These are phyloP conservation scores for Hippocampus comes DNA, from an alignment of 2,113 vertebrate species.

Conservation along the genomic window DNA sequence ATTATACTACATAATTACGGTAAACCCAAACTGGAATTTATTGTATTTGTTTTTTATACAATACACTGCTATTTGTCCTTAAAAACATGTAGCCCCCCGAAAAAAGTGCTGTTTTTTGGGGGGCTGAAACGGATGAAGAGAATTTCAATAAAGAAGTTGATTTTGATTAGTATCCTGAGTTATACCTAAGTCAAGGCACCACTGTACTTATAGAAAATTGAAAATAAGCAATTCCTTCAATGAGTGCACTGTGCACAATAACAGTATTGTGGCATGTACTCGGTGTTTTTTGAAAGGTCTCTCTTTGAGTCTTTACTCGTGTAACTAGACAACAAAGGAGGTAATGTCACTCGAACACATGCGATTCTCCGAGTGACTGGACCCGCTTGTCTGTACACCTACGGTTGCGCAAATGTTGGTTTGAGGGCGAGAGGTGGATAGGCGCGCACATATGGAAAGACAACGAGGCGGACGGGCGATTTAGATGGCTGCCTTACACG, in stretches of 20 bases:
- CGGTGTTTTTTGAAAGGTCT: constrained; percentile 9
- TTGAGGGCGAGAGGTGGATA: constrained; percentile 38
- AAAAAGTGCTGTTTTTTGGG: too few species aligned
- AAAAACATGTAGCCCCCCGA: too few species aligned
- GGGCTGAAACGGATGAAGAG: too few species aligned
- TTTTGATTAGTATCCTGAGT: too few species aligned
- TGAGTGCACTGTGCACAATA: not conserved
- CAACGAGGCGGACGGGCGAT: constrained; percentile 15
- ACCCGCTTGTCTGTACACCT: constrained; percentile 19
- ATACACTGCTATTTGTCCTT: too few species aligned
- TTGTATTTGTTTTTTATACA: too few species aligned
- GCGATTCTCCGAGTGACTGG: constrained; percentile 15
- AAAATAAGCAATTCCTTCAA: not conserved
- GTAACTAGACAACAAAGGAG: not conserved
- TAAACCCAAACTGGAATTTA: too few species aligned
- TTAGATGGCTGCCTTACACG: constrained; percentile 21
- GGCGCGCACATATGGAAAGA: constrained; percentile 35
- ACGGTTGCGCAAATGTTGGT: constrained; percentile 39
- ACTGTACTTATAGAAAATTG: not conserved
- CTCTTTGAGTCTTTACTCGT: not conserved
- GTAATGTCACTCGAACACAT: not conserved
- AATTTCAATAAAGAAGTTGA: not conserved
- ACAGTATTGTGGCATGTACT: not conserved
- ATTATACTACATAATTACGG: too few species aligned
- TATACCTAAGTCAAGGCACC: too few species aligned